Evolutionary conservation across 1,140 invertebrate genomes (phyloP).

Genomic region (Tachypleus tridentatus): DNA sequence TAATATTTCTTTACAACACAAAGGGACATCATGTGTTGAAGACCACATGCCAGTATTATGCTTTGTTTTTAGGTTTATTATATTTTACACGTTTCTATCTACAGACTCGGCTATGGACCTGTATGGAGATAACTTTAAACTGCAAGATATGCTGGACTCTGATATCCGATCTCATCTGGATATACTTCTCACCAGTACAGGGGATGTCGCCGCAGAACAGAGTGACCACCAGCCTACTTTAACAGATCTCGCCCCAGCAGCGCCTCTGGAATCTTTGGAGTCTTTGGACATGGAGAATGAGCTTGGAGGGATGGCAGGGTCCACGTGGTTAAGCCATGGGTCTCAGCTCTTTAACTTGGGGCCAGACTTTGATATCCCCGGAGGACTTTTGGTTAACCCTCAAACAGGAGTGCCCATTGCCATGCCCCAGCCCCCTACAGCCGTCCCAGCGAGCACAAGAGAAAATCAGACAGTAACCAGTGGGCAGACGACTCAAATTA

Average conservation of each 20-base stretch:
- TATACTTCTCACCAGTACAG: conserved; percentile 46
- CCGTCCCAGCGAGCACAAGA: neutral
- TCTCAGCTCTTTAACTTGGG: conserved; percentile 9
- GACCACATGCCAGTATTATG: no score
- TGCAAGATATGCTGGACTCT: conserved; percentile 56
- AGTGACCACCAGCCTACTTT: neutral
- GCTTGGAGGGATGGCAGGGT: neutral
- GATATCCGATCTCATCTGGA: conserved; percentile 71
- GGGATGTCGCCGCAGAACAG: conserved; percentile 6
- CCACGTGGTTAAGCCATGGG: conserved; percentile 7
- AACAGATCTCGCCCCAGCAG: neutral
- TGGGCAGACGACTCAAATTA: neutral
- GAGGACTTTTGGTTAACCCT: conserved; percentile 33
- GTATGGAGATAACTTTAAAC: conserved; percentile 14
- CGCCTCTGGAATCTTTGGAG: conserved; percentile 7
- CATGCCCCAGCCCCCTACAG: neutral
- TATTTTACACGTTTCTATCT: no score
- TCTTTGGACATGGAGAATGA: conserved; percentile 17
- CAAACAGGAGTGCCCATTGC: conserved; percentile 32
- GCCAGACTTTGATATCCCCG: conserved; percentile 18
- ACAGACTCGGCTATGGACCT: neutral
- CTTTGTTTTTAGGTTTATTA: no score
- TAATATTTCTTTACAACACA: no score
- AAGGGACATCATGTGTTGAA: no score
- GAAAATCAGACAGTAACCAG: conserved; percentile 6